Evolutionary conservation across 2,888 invertebrate genomes (phyloP), one percentile per base, ranked within the genome.

Genomic region (Epicampocera succincta): DNA sequence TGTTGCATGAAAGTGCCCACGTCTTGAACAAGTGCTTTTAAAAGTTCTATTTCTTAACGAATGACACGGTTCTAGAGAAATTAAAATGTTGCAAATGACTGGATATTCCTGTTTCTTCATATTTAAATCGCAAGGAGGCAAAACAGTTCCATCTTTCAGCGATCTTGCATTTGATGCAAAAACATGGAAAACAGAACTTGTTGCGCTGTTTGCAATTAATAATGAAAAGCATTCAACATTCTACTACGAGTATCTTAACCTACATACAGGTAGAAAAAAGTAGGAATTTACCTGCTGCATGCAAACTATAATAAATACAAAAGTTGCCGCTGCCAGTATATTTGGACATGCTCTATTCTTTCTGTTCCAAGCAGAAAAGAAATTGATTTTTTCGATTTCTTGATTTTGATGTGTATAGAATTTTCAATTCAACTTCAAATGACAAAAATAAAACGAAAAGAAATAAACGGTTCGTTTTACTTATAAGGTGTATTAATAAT

Each of bases 91-190:
- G 42, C 68, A 38, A 76, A 48, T 54, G 40, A 81, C 73, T 82
- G 65, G 82, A 66, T 74, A 82, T 82, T 78, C 82, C 65, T 78
- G 82, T 82, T 81, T 73, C 25, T 76, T 33, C 8, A 38, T 61
- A 76, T 68, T 68, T 60, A 76, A 76, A 76, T 69, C 17, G 15
- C 66, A 66, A 76, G 68, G 68, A 76, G 44, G 44, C 19, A 12
- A 25, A 4, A 42, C 12, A n/a, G 58, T 13, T 25, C 29, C n/a
- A 33, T 2, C 50, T 46, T 21, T 1, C 4, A 66, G 19, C 21
- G 25, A 42, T 44, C 44, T 68, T 61, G 33, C 42, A 38, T 60
- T 68, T 50, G 25, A 15, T 15, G 11, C 46, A 33, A 58, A 40
- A 42, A 50, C 21, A 0, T 48, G 5, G 17, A n/a, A 11, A 44